These are phyloP conservation scores for Bombus waltoni DNA, from an alignment of 1,140 invertebrate species.

Conservation along the genomic window DNA sequence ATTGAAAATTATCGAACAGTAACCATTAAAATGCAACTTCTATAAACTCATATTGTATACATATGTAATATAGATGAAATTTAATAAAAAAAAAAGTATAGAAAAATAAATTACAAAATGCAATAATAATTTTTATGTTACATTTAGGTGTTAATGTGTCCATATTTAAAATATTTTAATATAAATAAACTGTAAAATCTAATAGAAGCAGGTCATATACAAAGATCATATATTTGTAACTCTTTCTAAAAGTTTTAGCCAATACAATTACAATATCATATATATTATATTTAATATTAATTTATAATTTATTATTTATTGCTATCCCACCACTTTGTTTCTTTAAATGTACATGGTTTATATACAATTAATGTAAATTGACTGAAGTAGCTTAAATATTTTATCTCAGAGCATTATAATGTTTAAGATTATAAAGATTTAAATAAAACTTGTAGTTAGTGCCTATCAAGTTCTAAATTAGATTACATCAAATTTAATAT, in stretches of 20 bases:
- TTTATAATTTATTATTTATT: slow-evolving; percentile 32
- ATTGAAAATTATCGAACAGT: background rate
- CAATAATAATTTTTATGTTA: background rate
- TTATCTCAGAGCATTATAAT: slow-evolving; percentile 14
- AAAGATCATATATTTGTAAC: background rate
- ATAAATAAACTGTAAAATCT: background rate
- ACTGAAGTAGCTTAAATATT: background rate
- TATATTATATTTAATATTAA: slow-evolving; percentile 1
- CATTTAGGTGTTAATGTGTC: background rate
- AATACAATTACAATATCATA: background rate
- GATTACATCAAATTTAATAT: background rate
- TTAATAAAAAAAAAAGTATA: background rate
- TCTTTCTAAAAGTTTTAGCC: background rate
- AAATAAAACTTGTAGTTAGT: background rate
- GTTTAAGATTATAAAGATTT: background rate
- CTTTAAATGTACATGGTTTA: slow-evolving; percentile 5
- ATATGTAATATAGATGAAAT: background rate
- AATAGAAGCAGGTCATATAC: background rate
- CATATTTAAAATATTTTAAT: background rate
- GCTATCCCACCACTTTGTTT: slow-evolving; percentile 11
- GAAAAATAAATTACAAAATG: background rate
- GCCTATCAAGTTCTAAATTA: slow-evolving; percentile 7
- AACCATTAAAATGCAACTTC: background rate
- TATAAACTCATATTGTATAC: too few species aligned
- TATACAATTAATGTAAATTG: slow-evolving; percentile 31